Base-by-base conservation (phyloP, 2,113 vertebrate genomes). In the Cephalopholis sonnerati region DNA sequence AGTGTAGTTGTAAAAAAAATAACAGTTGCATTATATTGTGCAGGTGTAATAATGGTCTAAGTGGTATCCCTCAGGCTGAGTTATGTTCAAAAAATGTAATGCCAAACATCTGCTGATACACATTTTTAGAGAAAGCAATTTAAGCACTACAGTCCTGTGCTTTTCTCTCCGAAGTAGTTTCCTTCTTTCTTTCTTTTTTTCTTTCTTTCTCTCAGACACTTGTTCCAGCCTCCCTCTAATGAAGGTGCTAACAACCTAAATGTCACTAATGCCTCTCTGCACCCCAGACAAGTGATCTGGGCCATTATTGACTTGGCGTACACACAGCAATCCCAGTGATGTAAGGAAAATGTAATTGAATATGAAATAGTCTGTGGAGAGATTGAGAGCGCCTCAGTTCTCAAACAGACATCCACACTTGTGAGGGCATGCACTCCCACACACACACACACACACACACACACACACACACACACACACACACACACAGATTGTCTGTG, bases 281-380 rank as follows among this genome's bases (percentile, higher is more conserved):
- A 81, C 29, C 55, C 69, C 84, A 89, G 81, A 90, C 83, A 88
- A 79, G 85, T 67, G 72, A 82, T 87, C 41, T 65, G n/a, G 70
- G 18, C 46, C 54, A 78, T 91, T 91, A 90, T 93, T 92, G 90
- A 91, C 85, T 90, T 72, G 57, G 76, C 69, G 64, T 65, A 80
- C 76, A 67, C 79, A 61, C 76, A 80, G 75, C 69, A 74, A 79
- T 80, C 66, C 44, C 18, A 17, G 46, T 92, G 90, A 95, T 93
- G 83, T 89, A 81, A 77, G 83, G 74, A 62, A 74, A 79, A 76
- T 67, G 39, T 92, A 93, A 94, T 90, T 86, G 81, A 93, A 94
- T 89, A 81, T 90, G 83, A 91, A 94, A 85, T 41, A 24, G 86
- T 88, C 85, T 74, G 83, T 10, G 20, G 74, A 87, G 75, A 84